A percentile compares a stretch with the other conserved stretches of the same genome.
Conservation (phyloP, 2,888 invertebrate genomes). For the Ametastegia equiseti region DNA sequence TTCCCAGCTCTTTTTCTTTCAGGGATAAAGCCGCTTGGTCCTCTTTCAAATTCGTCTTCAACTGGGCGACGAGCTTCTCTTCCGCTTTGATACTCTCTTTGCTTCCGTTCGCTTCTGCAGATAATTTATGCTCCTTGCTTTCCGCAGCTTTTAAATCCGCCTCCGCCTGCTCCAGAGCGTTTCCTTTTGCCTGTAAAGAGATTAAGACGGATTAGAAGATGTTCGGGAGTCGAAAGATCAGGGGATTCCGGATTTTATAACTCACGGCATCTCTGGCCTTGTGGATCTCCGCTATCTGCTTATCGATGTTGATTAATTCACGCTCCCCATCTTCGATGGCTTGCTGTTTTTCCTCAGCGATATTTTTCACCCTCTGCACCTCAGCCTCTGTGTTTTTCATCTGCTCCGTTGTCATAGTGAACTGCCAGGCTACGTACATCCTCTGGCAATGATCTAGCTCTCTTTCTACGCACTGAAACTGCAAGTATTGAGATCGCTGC, state of each 20-base stretch:
- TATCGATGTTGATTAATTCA: constrained; percentile 79
- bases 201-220: neutral
- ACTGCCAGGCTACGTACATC: constrained; percentile 87
- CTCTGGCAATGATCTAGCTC: constrained; percentile 90
- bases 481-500: constrained; percentile 90
- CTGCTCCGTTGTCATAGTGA: constrained; percentile 77
- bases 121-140: constrained; percentile 82
- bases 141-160: constrained; percentile 81
- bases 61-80: constrained; percentile 82
- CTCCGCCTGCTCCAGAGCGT: constrained; percentile 82
- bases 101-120: constrained; percentile 82
- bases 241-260: too few relatives aligned
- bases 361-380: constrained; percentile 78
- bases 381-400: constrained; percentile 78
- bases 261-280: constrained; percentile 83
- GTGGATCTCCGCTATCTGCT: constrained; percentile 81
- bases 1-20: constrained; percentile 81
- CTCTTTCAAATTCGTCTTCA: constrained; percentile 82
- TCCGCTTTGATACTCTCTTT: constrained; percentile 83
- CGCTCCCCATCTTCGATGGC: constrained; percentile 78
- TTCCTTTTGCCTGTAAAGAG: constrained; percentile 81
- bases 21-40: constrained; percentile 81
- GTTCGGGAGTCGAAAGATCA: neutral
- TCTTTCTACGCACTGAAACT: constrained; percentile 90
- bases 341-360: constrained; percentile 78